Percentiles rank a stretch among this genome's conserved stretches.
Evolutionary conservation across 2,888 invertebrate species (phyloP).

Genomic region (Dicyrtoma fusca): DNA sequence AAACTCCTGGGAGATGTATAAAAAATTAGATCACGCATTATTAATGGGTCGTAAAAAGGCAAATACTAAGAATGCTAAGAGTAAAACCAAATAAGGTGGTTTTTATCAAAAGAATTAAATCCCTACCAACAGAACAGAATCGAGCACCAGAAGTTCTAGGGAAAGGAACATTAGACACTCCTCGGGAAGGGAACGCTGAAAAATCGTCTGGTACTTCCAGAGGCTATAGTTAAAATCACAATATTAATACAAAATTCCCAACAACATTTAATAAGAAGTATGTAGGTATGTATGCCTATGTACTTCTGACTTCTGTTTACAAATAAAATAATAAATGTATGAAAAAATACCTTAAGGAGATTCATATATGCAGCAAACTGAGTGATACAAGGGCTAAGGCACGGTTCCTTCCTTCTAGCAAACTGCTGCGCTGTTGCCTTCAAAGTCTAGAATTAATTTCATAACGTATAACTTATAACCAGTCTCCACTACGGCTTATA

Average conservation of each 20-base stretch:
- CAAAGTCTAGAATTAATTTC: conserved; percentile 62
- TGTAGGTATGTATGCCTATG: no score
- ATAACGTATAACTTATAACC: no score
- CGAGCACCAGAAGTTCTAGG: conserved; percentile 91
- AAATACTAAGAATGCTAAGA: no score
- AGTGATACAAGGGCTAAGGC: conserved; percentile 64
- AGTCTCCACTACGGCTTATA: no score
- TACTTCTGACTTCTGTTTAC: no score
- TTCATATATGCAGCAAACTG: conserved; percentile 53
- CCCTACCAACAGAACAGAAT: conserved; percentile 81
- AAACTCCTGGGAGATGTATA: conserved; percentile 61
- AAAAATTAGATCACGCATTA: background rate
- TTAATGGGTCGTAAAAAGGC: no score
- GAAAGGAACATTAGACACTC: conserved; percentile 80
- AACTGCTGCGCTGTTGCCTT: conserved; percentile 79
- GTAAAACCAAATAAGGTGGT: conserved; percentile 6
- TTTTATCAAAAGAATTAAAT: no score
- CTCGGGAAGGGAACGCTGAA: conserved; percentile 58
- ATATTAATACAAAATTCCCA: no score
- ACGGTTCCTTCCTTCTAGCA: conserved; percentile 81
- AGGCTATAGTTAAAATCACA: no score
- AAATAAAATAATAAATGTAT: no score
- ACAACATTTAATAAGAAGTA: no score
- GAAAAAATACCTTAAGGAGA: conserved; percentile 53
- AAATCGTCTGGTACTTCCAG: conserved; percentile 50